Conservation (phyloP, 23 tunicate species). For the Ciona savignyi region DNA sequence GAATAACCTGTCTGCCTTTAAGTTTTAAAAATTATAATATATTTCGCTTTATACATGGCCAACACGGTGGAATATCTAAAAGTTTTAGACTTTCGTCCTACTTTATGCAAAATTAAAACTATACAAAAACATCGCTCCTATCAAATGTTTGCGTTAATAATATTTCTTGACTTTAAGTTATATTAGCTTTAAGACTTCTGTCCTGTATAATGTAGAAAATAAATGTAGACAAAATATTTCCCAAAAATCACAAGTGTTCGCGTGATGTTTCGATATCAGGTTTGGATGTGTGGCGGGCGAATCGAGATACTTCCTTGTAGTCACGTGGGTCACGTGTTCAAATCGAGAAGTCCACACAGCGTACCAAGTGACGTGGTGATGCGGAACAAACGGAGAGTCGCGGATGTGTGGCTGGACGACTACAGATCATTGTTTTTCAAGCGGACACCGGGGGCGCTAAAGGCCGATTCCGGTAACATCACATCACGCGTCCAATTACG, state of each 20-base stretch:
- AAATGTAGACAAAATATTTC: too few species aligned
- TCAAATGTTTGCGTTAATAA: background rate
- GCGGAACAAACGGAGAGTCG: constrained; percentile 71
- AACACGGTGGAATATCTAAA: too few species aligned
- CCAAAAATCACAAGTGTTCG: too few species aligned
- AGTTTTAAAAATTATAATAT: too few species aligned
- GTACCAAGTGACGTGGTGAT: constrained; percentile 37
- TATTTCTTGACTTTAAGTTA: too few species aligned
- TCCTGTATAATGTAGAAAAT: too few species aligned
- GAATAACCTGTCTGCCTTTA: too few species aligned
- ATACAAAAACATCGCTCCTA: too few species aligned
- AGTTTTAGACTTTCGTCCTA: too few species aligned
- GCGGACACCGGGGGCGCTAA: constrained; percentile 47
- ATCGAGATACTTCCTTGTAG: constrained; percentile 94
- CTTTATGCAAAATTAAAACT: too few species aligned
- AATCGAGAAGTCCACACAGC: constrained; percentile 34
- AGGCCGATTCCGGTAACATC: constrained; percentile 57
- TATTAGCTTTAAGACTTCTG: too few species aligned
- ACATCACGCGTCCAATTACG: constrained; percentile 36
- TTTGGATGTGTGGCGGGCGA: constrained; percentile 96
- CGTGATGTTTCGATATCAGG: constrained; percentile 13
- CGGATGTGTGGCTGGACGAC: constrained; percentile 92
- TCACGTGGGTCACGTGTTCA: constrained; percentile 98
- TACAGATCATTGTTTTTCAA: constrained; percentile 62
- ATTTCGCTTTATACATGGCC: too few species aligned